phyloP scores from a whole-genome alignment of 2,888 invertebrate species.

The Perizoma flavofasciatum region DNA sequence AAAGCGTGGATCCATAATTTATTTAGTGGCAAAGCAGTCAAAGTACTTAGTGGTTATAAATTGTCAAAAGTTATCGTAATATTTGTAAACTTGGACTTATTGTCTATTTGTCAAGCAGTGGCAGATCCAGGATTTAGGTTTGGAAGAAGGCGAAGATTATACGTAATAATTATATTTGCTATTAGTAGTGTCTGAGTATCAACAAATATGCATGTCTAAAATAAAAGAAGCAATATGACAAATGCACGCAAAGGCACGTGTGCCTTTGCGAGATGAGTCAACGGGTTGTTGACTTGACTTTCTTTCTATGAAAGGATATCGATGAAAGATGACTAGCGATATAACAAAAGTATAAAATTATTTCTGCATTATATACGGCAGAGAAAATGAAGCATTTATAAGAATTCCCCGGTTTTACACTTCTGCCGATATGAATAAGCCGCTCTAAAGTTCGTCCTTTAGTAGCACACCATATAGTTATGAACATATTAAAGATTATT shows the following conservation, averaged over 20 bases:
- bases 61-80: not conserved
- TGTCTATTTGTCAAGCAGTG: not conserved
- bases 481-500: no score
- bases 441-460: no score
- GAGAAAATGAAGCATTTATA: constrained; percentile 5
- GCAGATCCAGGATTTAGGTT: no score
- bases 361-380: not conserved
- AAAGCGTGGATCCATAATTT: constrained; percentile 32
- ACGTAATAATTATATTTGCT: no score
- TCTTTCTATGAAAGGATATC: constrained; percentile 55
- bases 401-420: no score
- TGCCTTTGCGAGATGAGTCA: constrained; percentile 69
- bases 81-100: not conserved
- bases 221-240: constrained; percentile 48
- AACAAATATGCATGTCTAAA: constrained; percentile 42
- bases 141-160: no score
- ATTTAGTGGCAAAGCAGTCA: constrained; percentile 4
- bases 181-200: constrained; percentile 14
- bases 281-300: constrained; percentile 69
- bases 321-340: constrained; percentile 40
- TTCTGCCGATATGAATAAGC: no score
- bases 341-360: constrained; percentile 25
- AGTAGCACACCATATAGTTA: no score
- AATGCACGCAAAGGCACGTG: no score
- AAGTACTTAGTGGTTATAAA: not conserved